A percentile compares a stretch with the other conserved stretches of the same genome.
These are phyloP conservation scores for Cyclopterus lumpus DNA, from an alignment of 2,797 vertebrate species.

Conservation along the genomic window DNA sequence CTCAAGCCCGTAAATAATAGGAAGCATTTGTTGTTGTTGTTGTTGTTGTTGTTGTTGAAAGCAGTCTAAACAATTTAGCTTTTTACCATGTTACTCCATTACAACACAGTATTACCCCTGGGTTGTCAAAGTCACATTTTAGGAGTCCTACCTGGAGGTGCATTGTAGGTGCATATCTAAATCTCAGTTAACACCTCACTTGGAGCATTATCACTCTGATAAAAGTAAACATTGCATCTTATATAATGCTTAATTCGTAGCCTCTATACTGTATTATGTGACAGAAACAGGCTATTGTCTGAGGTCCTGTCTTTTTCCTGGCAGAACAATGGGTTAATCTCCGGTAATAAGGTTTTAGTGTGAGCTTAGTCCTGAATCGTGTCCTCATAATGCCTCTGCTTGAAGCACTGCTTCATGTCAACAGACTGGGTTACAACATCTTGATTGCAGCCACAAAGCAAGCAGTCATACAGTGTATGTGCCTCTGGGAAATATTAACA, in stretches of 20 bases:
- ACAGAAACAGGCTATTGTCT: constrained; percentile 17
- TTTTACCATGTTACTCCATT: constrained; percentile 5
- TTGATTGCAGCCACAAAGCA: constrained; percentile 13
- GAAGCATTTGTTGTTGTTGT: neutral
- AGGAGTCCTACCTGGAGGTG: neutral
- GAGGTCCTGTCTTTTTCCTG: neutral
- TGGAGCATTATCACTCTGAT: neutral
- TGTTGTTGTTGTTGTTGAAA: neutral
- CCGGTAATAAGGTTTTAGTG: constrained; percentile 8
- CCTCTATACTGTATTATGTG: constrained; percentile 6
- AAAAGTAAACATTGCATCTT: constrained; percentile 1
- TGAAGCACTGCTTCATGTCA: neutral
- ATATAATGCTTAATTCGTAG: constrained; percentile 19
- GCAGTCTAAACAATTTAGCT: neutral
- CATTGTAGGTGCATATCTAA: constrained; percentile 2
- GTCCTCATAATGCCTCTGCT: neutral
- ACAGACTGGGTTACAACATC: constrained; percentile 2
- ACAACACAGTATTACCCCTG: neutral
- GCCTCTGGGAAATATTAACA: neutral
- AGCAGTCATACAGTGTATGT: constrained; percentile 7
- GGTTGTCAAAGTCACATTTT: neutral
- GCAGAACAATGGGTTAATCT: constrained; percentile 10
- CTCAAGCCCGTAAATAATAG: neutral
- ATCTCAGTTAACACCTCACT: constrained; percentile 18
- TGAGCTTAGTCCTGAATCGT: constrained; percentile 16